phyloP scores from a whole-genome alignment of 1,140 invertebrate genomes.

The Apis florea region DNA sequence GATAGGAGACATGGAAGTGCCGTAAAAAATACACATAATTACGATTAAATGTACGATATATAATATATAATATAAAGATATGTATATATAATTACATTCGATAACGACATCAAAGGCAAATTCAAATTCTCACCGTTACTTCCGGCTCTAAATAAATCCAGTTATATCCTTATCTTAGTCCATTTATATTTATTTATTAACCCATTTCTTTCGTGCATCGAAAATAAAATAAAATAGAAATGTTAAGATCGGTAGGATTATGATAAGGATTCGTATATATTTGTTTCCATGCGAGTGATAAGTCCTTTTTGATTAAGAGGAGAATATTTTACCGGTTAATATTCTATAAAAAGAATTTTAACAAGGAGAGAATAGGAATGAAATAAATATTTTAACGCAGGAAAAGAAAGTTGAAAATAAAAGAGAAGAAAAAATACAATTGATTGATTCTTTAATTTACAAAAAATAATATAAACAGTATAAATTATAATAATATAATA shows the following conservation, averaged over 20 bases:
- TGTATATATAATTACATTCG: slow-evolving; percentile 53
- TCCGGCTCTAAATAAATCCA: slow-evolving; percentile 44
- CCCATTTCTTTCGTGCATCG: slow-evolving; percentile 3
- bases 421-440: background rate
- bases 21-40: slow-evolving; percentile 68
- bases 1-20: slow-evolving; percentile 79
- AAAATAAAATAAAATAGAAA: background rate
- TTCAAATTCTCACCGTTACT: slow-evolving; percentile 61
- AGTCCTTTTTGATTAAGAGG: background rate
- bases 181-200: background rate
- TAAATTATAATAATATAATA: background rate
- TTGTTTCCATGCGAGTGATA: background rate
- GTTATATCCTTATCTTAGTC: slow-evolving; percentile 3
- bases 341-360: background rate
- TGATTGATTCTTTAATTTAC: background rate
- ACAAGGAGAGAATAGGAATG: background rate
- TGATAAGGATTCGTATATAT: background rate
- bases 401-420: background rate
- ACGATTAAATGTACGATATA: slow-evolving; percentile 54
- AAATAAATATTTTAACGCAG: background rate
- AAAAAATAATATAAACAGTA: background rate
- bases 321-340: background rate
- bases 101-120: slow-evolving; percentile 60
- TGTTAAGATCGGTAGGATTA: background rate
- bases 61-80: slow-evolving; percentile 50